phyloP scores from a whole-genome alignment of 64 coral and sea anemone genomes.

The Montipora cactus region DNA sequence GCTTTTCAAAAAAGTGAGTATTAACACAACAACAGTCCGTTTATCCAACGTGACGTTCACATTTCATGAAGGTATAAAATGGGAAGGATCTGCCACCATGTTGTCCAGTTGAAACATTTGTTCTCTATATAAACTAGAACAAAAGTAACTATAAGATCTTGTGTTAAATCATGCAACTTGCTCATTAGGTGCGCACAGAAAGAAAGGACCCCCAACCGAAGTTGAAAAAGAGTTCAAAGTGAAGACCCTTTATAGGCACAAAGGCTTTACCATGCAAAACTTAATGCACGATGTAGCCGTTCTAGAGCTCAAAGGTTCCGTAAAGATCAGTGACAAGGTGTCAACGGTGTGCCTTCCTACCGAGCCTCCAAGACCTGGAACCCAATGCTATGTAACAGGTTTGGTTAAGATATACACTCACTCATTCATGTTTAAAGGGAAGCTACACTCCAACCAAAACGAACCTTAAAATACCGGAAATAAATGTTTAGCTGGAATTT shows the following conservation, averaged over 20 bases:
- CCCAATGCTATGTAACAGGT: constrained; percentile 68
- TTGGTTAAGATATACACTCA: neutral
- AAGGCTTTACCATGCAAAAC: constrained; percentile 48
- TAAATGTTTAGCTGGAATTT: too few relatives aligned
- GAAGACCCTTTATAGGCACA: constrained; percentile 52
- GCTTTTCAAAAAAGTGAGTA: too few relatives aligned
- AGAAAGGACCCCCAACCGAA: constrained; percentile 16
- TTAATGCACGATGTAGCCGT: constrained; percentile 68
- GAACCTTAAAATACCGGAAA: too few relatives aligned
- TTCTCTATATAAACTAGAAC: neutral
- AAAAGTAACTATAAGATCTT: too few relatives aligned
- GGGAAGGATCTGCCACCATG: neutral
- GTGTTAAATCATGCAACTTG: neutral
- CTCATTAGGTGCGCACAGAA: constrained; percentile 42
- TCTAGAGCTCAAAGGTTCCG: constrained; percentile 46
- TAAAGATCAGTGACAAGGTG: constrained; percentile 54
- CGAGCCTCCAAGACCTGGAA: constrained; percentile 11
- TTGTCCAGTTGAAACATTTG: neutral
- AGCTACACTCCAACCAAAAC: too few relatives aligned
- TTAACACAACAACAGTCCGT: too few relatives aligned
- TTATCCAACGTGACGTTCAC: too few relatives aligned
- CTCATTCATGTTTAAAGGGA: too few relatives aligned
- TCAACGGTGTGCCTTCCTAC: constrained; percentile 61
- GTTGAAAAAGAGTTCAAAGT: constrained; percentile 57
- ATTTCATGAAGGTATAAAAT: neutral